Base-by-base conservation (phyloP, 2,113 vertebrate genomes). In the Brachypteracias leptosomus region DNA sequence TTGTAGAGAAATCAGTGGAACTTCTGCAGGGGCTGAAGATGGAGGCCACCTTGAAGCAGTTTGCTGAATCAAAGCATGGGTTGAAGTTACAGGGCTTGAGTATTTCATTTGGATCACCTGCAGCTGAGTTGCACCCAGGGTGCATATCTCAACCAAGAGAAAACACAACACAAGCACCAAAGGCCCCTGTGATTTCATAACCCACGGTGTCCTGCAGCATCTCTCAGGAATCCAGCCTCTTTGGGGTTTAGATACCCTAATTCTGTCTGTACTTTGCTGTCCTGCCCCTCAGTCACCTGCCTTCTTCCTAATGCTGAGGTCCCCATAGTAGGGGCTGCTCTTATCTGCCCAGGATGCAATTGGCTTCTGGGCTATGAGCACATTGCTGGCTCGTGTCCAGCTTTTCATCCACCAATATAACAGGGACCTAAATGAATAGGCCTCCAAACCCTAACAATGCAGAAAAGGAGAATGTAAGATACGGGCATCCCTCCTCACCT, bases 221-320 rank as follows among this genome's bases (percentile, higher is more conserved):
- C 57, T 58, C 24, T 13, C 33, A 58, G 21, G 19, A 25, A 20
- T 3, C 21, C 0, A 3, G 58, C 29, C 38, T 52, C 3, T n/a
- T 2, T 11, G 44, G 25, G 22, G 11, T 55, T 68, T 29, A n/a
- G 7, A 10, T 7, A 10, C 6, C 11, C 18, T 9, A 20, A 4
- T 17, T 84, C 66, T 82, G 26, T 15, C 44, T 22, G 21, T 31
- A 4, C 25, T 46, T 65, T 67, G 57, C 36, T n/a, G 35, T 10
- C 21, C 44, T 3, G 5, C 72, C 14, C 22, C 68, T 47, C 40
- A 4, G n/a, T 7, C 15, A 28, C 17, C 24, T 47, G 36, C 52
- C 24, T 17, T 19, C 7, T n/a, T 21, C 52, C 4, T 2, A 20
- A 7, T 35, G 19, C 12, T 0, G 16, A 7, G 21, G 8, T 40